Evolutionary conservation across 1,140 invertebrate genomes (phyloP), one percentile per base, ranked within the genome.

Genomic region (Heliconius melpomene): DNA sequence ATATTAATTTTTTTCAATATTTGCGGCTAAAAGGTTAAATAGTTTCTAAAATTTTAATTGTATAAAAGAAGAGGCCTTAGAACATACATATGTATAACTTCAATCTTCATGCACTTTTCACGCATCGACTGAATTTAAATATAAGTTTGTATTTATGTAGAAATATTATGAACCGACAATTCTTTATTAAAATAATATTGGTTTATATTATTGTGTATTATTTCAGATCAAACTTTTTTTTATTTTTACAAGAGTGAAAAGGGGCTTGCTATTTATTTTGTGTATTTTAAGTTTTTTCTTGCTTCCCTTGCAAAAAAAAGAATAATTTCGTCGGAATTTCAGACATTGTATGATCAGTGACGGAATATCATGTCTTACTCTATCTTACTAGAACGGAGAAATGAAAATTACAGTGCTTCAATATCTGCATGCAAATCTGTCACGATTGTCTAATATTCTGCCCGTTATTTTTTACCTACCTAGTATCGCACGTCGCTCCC

Each of bases 91-190:
- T 26, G 13, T 23, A 26, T 29, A 66, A 16, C 13, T 29, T 74
- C 76, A 77, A 66, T 26, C 13, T 66, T 74, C 76, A 77, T 77
- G 76, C 71, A 80, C 66, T 72, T 38, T 26, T 60, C 71, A 72
- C 74, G 60, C 75, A 77, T 79, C 36, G 80, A 78, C 73, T 84
- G 75, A 79, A 66, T 72, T 81, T 81, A 76, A 79, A 26, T 66
- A n/a, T 82, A 82, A 78, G 80, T 72, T 72, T 52, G 60, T 66
- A 66, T 66, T 52, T 72, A 77, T 72, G 29, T 73, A 57, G 54
- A 38, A 78, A 40, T 46, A 23, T 79, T 75, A 26, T 66, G 52
- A 73, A 57, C 36, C 13, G 23, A 66, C 11, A 6, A 16, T 66
- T 66, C 29, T 38, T n/a, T 57, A 75, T 57, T 60, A 75, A 75